These are phyloP conservation scores for Plectropomus leopardus DNA, from an alignment of 2,113 vertebrate species.

Conservation along the genomic window DNA sequence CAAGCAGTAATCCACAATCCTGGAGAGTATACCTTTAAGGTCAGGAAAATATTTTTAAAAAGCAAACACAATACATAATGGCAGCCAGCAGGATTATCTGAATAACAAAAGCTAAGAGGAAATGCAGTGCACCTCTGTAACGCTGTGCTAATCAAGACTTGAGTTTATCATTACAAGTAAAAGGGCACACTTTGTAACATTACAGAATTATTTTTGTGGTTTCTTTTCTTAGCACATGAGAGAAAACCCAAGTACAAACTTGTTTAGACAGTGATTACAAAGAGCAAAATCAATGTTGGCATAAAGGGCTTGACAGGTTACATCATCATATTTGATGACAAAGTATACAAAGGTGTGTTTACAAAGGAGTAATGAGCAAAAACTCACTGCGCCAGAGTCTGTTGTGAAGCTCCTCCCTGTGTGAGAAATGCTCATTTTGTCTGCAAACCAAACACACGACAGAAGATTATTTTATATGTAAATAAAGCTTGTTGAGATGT, in stretches of 20 bases:
- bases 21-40: too few relatives aligned
- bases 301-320: neutral
- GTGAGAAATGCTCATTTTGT: conserved; percentile 56
- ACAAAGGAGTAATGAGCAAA: conserved; percentile 27
- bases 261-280: neutral
- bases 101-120: neutral
- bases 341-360: neutral
- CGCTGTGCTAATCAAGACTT: neutral
- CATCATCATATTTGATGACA: conserved; percentile 2
- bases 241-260: neutral
- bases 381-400: conserved; percentile 68
- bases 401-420: conserved; percentile 63
- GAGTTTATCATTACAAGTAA: neutral
- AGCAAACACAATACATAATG: neutral
- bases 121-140: neutral
- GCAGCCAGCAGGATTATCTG: neutral
- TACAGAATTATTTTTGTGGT: neutral
- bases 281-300: neutral
- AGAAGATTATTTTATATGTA: neutral
- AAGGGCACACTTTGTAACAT: neutral
- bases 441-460: conserved; percentile 45
- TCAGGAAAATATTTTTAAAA: too few relatives aligned
- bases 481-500: neutral
- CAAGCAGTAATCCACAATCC: too few relatives aligned
- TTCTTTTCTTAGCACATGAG: neutral